Base-by-base conservation (phyloP, 1,140 invertebrate genomes). In the Ooceraea biroi region DNA sequence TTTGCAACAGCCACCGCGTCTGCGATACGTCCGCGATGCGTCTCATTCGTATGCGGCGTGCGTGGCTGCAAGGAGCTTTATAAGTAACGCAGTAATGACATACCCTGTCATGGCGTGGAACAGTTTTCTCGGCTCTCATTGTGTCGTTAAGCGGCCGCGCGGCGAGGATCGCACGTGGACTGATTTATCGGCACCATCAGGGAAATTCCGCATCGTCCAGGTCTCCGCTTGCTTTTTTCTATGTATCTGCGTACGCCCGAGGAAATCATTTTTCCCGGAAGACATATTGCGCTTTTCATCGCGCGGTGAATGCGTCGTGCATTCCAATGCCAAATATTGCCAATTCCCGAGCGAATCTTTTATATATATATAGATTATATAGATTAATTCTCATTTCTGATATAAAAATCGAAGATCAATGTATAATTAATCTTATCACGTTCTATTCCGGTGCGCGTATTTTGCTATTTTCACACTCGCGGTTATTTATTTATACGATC, bases 11-110 rank as follows among this genome's bases (percentile, higher is more conserved):
- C 60, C 27, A 41, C 19, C 58, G 41, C 25, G 30, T n/a, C n/a
- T n/a, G n/a, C n/a, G n/a, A n/a, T n/a, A n/a, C 19, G 55, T 44
- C 36, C 19, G 30, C 19, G 52, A 55, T 17, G 57, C 44, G 25
- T 66, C 85, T 92, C 89, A 92, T 93, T 93, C 65, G 89, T 93
- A 93, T 92, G 92, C 92, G 76, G 74, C 69, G 44, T 63, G 87
- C 90, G 93, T 87, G 65, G 78, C 61, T 88, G 73, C 82, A 84
- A 87, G 88, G 78, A 89, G 90, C 90, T 92, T 77, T 93, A 92
- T 93, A 92, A 93, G 91, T 93, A 92, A 92, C 90, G 71, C 89
- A 90, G 91, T 93, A 93, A 93, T 93, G 92, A 93, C 92, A 89
- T 87, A 90, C 85, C 83, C 92, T 92, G 91, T 93, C 92, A 92